phyloP scores from a whole-genome alignment of 2,888 invertebrate genomes.

The Kuschelorhynchus macadamiae region DNA sequence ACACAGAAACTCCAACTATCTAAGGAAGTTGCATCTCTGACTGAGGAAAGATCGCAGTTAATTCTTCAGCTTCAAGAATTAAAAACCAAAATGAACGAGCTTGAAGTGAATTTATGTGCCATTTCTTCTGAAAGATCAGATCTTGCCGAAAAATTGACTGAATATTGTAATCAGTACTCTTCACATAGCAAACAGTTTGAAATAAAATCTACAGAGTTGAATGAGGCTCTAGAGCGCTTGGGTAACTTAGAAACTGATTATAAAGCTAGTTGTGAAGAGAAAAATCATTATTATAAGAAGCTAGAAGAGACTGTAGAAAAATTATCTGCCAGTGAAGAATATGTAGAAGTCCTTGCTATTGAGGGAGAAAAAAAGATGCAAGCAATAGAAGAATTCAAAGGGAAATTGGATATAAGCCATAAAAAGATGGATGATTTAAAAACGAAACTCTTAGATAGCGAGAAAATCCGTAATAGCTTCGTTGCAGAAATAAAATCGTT shows the following conservation, averaged over 20 bases:
- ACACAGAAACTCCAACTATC: no score
- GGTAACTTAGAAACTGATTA: constrained; percentile 7
- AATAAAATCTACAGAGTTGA: neutral
- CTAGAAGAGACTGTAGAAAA: constrained; percentile 20
- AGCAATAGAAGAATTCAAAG: no score
- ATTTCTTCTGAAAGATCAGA: constrained; percentile 15
- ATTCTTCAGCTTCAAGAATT: neutral
- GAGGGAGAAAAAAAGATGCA: constrained; percentile 2
- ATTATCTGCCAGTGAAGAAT: constrained; percentile 25
- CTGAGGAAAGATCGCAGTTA: no score
- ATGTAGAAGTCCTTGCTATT: neutral
- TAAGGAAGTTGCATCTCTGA: no score
- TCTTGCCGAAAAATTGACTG: neutral
- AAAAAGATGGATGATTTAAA: constrained; percentile 8
- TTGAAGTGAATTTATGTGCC: constrained; percentile 20
- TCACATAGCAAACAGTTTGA: neutral
- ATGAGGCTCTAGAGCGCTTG: neutral
- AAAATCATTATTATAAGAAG: constrained; percentile 18
- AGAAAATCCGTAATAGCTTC: neutral
- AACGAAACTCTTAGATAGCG: neutral
- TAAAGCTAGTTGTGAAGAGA: constrained; percentile 8
- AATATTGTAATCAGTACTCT: constrained; percentile 6
- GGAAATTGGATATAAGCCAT: neutral
- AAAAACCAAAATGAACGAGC: constrained; percentile 8
- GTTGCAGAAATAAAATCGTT: constrained; percentile 18